Percentiles rank a stretch among this genome's conserved stretches.
Conservation (phyloP, 2,797 vertebrate species). For the Momotus momota region DNA sequence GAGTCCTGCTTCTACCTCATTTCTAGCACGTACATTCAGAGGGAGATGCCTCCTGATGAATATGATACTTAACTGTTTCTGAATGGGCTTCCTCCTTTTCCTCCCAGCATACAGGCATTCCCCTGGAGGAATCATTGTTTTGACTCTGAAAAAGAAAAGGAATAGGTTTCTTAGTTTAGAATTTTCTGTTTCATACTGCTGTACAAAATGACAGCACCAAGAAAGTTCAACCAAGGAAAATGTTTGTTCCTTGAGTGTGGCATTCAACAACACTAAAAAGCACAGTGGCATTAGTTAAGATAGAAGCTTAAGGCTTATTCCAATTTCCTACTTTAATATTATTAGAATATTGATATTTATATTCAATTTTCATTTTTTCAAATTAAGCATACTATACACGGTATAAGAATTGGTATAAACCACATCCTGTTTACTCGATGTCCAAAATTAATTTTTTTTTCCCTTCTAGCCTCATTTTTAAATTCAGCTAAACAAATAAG, state of each 20-base stretch:
- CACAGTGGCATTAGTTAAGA: slow-evolving; percentile 46
- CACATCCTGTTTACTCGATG: slow-evolving; percentile 42
- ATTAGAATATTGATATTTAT: slow-evolving; percentile 60
- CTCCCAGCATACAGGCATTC: slow-evolving; percentile 96
- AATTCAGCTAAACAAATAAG: slow-evolving; percentile 45
- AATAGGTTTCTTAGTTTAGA: background rate
- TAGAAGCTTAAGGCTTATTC: slow-evolving; percentile 22
- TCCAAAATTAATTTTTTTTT: background rate
- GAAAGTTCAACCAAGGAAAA: background rate
- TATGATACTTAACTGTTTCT: slow-evolving; percentile 92
- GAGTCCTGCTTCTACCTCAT: background rate
- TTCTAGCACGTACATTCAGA: fast-evolving
- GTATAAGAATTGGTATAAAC: slow-evolving; percentile 47
- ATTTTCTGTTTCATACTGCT: background rate
- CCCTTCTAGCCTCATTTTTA: slow-evolving; percentile 6
- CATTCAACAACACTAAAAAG: slow-evolving; percentile 27
- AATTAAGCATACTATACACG: slow-evolving; percentile 12
- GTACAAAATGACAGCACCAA: background rate
- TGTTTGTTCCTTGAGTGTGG: slow-evolving; percentile 25
- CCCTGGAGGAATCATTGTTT: slow-evolving; percentile 93
- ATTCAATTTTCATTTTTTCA: slow-evolving; percentile 58
- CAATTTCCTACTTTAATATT: slow-evolving; percentile 66
- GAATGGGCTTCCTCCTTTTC: slow-evolving; percentile 94
- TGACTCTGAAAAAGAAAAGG: slow-evolving; percentile 74
- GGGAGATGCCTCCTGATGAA: background rate